A percentile compares a stretch with the other conserved stretches of the same genome.
These are phyloP conservation scores for Hypomesus transpacificus DNA, from an alignment of 2,113 vertebrate genomes.

Conservation along the genomic window DNA sequence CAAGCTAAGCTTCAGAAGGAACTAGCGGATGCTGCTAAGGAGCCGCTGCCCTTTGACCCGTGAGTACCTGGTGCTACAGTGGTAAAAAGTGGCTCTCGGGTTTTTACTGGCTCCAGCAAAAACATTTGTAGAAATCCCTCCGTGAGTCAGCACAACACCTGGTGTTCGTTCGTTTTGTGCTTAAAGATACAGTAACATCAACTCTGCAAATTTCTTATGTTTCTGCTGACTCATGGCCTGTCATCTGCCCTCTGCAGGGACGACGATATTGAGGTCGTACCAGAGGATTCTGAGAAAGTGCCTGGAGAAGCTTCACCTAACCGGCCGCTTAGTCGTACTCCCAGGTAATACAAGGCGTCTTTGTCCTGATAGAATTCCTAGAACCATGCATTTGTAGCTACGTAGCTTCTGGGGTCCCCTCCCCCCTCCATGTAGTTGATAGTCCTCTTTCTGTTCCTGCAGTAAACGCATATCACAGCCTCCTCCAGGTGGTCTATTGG, in stretches of 20 bases:
- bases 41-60: conserved; percentile 88
- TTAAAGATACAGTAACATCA: too few relatives aligned
- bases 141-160: too few relatives aligned
- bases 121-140: not conserved
- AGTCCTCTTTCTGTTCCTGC: conserved; percentile 24
- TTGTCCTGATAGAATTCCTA: not conserved
- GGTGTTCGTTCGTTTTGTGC: too few relatives aligned
- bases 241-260: conserved; percentile 74
- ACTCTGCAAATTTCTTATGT: not conserved
- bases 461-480: conserved; percentile 87
- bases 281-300: conserved; percentile 82
- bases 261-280: conserved; percentile 94
- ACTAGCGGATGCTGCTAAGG: conserved; percentile 94
- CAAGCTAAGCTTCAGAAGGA: conserved; percentile 96
- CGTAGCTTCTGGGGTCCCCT: not conserved
- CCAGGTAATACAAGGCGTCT: conserved; percentile 72
- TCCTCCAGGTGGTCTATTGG: conserved; percentile 86
- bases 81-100: not conserved
- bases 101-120: not conserved
- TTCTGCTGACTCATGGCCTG: not conserved
- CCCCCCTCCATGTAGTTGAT: not conserved
- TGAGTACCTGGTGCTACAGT: conserved; percentile 67
- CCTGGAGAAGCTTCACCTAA: conserved; percentile 79
- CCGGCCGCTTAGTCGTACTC: conserved; percentile 67
- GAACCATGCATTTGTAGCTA: not conserved